phyloP scores from a whole-genome alignment of 2,113 vertebrate genomes.

The Gymnocephalus cernua region DNA sequence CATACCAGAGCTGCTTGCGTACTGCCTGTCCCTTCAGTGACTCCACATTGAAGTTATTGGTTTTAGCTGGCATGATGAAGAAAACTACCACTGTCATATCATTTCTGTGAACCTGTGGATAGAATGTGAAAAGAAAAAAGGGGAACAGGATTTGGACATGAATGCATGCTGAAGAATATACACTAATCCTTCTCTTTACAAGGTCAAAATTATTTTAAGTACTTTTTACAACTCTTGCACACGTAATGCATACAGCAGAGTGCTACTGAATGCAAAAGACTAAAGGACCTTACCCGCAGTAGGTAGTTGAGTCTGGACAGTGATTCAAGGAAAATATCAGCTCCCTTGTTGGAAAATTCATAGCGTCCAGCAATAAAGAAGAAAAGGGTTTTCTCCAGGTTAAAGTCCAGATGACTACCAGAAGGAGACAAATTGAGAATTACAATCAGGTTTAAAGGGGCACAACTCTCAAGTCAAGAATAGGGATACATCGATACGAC shows the following conservation, averaged over 20 bases:
- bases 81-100: conserved; percentile 95
- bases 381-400: conserved; percentile 94
- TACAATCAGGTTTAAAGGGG: neutral
- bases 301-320: conserved; percentile 96
- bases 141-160: neutral
- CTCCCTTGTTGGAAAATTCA: conserved; percentile 98
- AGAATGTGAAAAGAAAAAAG: neutral
- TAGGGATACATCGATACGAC: too few relatives aligned
- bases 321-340: conserved; percentile 95
- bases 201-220: neutral
- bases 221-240: too few relatives aligned
- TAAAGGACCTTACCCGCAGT: conserved; percentile 86
- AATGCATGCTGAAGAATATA: neutral
- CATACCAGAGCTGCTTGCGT: conserved; percentile 95
- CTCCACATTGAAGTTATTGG: conserved; percentile 99
- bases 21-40: conserved; percentile 96
- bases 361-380: conserved; percentile 98
- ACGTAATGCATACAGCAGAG: neutral
- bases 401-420: conserved; percentile 94
- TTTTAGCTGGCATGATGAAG: conserved; percentile 98
- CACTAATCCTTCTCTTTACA: neutral
- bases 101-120: conserved; percentile 89
- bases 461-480: neutral
- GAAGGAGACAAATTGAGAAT: neutral
- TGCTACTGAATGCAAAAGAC: neutral